Evolutionary conservation across 2,888 invertebrate species (phyloP).

Genomic region (Strigamia maritima): DNA sequence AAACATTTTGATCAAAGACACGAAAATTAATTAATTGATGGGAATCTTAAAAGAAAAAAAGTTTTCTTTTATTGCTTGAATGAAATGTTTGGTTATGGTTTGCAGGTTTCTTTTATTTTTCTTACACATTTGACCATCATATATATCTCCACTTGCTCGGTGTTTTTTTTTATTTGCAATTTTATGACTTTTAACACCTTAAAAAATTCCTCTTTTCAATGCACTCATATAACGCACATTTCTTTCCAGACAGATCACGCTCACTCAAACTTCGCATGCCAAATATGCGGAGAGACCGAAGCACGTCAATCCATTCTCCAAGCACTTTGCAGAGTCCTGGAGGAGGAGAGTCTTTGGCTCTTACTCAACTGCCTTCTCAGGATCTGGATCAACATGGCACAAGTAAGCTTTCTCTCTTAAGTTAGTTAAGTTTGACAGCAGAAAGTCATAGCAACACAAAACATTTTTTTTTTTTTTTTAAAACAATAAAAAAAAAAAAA

Average conservation of each 20-base stretch:
- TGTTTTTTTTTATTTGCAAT: background rate
- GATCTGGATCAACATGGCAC: constrained; percentile 17
- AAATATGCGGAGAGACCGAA: background rate
- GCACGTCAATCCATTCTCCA: background rate
- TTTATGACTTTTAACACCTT: background rate
- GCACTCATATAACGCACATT: background rate
- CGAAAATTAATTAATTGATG: too few species aligned
- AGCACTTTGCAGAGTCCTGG: background rate
- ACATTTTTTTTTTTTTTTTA: background rate
- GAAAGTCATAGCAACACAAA: background rate
- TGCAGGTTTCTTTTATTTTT: too few species aligned
- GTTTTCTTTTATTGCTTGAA: too few species aligned
- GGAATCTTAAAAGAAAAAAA: too few species aligned
- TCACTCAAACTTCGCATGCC: constrained; percentile 40
- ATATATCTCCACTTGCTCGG: background rate
- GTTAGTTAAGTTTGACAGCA: background rate
- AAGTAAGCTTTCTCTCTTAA: constrained; percentile 36
- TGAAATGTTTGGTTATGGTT: too few species aligned
- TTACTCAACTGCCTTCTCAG: background rate
- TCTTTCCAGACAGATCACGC: constrained; percentile 1
- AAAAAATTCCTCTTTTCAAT: too few species aligned
- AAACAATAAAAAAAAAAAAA: too few species aligned
- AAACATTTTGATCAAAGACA: too few species aligned
- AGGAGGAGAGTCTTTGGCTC: background rate
- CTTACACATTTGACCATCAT: too few species aligned